Evolutionary conservation across 2,113 vertebrate genomes (phyloP), one percentile per base, ranked within the genome.

Genomic region (Damaliscus lunatus): DNA sequence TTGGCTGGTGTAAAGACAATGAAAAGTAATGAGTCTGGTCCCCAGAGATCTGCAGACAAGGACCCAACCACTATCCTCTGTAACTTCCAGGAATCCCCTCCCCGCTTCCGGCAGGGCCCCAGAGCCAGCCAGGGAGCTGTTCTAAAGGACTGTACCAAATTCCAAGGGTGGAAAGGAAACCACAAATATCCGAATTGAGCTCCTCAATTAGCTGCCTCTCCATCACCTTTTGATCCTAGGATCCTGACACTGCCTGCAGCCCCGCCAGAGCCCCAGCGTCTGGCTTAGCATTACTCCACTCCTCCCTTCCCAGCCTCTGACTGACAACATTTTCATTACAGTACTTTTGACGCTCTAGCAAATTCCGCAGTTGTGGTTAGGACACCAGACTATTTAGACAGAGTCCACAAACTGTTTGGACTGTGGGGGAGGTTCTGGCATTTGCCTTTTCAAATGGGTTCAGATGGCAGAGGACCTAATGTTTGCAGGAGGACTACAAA

Each of bases 321-420:
- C 97, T 64, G 95, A 96, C 53, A 92, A 90, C 88, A 80, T 90
- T 96, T 92, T 62, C 87, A 43, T 48, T 91, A 94, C 96, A 98
- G 97, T 57, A 81, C 88, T 81, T 71, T 86, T 77, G 43, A 93
- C 7, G 55, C 81, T 94, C 96, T 94, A 97, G 87, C 91, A 98
- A 98, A 98, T 95, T 90, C 80, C 71, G 84, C 19, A 91, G 67
- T 78, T 97, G 86, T 11, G 13, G 74, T 78, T 97, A 95, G 85
- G 55, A 60, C 78, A 86, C 31, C 60, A 67, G 40, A 64, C 90
- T 97, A 98, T 98, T 96, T 86, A 95, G 97, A 93, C 74, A 94
- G 96, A 96, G 83, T 96, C 96, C 52, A 82, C 96, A 97, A 98
- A 98, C 53, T 94, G 88, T 96, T 97, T 97, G 88, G 94, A 95